Base-by-base conservation (phyloP, 2,888 invertebrate species). In the Cotesia congregata region DNA sequence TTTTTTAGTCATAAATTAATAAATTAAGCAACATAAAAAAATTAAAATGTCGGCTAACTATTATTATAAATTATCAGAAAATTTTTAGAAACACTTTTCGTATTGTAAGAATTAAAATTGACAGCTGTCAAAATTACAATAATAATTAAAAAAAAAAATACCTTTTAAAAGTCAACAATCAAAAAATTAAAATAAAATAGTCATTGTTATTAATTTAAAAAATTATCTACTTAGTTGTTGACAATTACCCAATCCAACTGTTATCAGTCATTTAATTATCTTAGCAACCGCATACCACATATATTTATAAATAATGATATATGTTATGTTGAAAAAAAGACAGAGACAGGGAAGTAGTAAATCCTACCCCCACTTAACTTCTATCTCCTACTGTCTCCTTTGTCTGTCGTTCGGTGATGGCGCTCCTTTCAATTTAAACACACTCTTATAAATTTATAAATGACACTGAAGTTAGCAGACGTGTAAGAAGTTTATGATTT, bases 371-470 rank as follows among this genome's bases (percentile, higher is more conserved):
- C 50, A 50, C 50, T 50, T 50, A 12, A 50, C 12, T 72, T 50
- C 38, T 67, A 67, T 67, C 67, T 39, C 38, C 39, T 15, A 39
- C 67, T 67, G 38, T 67, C 67, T 39, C 67, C 67, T 67, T 67
- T 67, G 39, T 39, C 67, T 50, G 50, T 7, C 17, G 9, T 64
- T 64, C 64, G 20, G n/a, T 64, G 20, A 64, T 7, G 17, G 17
- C 20, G 20, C 17, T 64, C 64, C 20, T 64, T 64, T 17, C 7
- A 20, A 50, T 50, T 12, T 12, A 2, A 30, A 30, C 50, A 50
- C 12, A 9, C 7, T 12, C 50, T 7, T 9, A 17, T 70, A 38
- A 38, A n/a, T n/a, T n/a, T n/a, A n/a, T n/a, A n/a, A n/a, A n/a
- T n/a, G n/a, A n/a, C n/a, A n/a, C n/a, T n/a, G n/a, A n/a, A n/a